Evolutionary conservation across 2,113 vertebrate species (phyloP).

Genomic region (Eptesicus fuscus): DNA sequence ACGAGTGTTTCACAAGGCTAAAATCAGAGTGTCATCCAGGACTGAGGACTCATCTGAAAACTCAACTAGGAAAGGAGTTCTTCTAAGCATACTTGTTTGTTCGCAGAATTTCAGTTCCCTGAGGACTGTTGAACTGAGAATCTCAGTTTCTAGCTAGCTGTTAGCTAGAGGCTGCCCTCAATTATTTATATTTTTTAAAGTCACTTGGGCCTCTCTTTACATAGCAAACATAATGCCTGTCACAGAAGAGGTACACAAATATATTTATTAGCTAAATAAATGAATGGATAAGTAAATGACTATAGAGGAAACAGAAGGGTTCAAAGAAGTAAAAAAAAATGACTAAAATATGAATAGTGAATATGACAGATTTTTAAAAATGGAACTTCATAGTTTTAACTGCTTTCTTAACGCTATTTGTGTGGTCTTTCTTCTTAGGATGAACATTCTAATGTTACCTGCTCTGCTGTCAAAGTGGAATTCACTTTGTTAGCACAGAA

Average conservation of each 20-base stretch:
- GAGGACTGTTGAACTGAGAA: neutral
- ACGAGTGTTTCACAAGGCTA: neutral
- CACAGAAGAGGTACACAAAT: neutral
- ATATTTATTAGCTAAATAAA: constrained; percentile 11
- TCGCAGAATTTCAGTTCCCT: constrained; percentile 19
- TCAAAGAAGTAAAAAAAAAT: constrained; percentile 2
- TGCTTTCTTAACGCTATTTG: constrained; percentile 25
- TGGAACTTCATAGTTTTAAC: constrained; percentile 30
- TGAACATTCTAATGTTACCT: constrained; percentile 35
- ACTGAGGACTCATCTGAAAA: neutral
- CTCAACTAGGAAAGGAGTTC: neutral
- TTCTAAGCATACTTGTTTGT: neutral
- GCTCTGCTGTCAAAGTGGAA: constrained; percentile 5
- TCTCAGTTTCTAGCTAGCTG: neutral
- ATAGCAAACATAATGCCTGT: neutral
- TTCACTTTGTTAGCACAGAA: constrained; percentile 37
- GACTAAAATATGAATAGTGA: neutral
- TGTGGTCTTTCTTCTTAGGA: constrained; percentile 28
- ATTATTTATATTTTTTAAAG: neutral
- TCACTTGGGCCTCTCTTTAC: neutral
- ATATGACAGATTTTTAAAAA: neutral
- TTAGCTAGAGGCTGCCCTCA: neutral
- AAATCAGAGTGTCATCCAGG: neutral
- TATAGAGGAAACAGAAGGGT: neutral
- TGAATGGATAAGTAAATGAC: neutral